Base-by-base conservation (phyloP, 2,888 invertebrate genomes). In the Limenitis camilla region DNA sequence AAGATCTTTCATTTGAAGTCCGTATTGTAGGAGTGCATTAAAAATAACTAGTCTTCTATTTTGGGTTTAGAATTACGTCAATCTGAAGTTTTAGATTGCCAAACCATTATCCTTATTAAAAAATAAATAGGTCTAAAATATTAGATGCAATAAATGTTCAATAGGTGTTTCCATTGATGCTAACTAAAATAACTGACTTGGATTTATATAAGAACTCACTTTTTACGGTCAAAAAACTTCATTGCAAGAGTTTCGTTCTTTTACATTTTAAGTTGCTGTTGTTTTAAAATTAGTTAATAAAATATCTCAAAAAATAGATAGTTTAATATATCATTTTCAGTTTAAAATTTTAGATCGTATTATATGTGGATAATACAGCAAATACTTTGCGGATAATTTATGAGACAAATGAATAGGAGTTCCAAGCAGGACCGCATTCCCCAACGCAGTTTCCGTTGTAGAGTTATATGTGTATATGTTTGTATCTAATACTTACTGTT, bases 321-420 rank as follows among this genome's bases (percentile, higher is more conserved):
- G 6, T n/a, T 5, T 29, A 9, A 36, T 11, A 45, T 45, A 11
- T 29, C 11, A 36, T 7, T 6, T 3, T 6, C 29, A 45, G 29
- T 28, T 11, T 10, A 44, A 45, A 29, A 5, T 6, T 11, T 36
- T 29, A 7, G 19, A n/a, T 33, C 11, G 10, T 36, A 45, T 36
- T 31, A 35, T 45, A 29, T 51, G 11, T 27, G 35, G 36, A 41
- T 27, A 39, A 51, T 49, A 42, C 32, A 40, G 45, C 46, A 51
- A 33, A 49, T 59, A 49, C 56, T 53, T 56, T 49, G 53, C 41
- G 52, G 61, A 63, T 69, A 64, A 68, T 70, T 70, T 69, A 72
- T 70, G 68, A 67, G 72, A 73, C 72, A 72, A 72, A 72, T 70
- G 70, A 69, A 72, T 71, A 62, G 67, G 57, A 62, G 61, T 58